Conservation (phyloP, 2,888 invertebrate species). For the Dromius quadrimaculatus region DNA sequence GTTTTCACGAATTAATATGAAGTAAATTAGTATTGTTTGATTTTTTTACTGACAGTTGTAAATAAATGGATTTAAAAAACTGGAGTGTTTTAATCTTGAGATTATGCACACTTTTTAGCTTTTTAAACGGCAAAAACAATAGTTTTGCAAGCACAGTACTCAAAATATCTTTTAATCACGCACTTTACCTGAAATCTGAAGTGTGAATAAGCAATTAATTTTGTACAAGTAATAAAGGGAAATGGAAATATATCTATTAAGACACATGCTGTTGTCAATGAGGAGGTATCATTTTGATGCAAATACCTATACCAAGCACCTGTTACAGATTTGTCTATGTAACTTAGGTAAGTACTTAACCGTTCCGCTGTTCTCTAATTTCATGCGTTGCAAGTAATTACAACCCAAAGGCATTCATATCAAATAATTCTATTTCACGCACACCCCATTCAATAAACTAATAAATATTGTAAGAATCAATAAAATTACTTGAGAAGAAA, state of each 20-base stretch:
- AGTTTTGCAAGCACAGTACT: no score
- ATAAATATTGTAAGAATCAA: no score
- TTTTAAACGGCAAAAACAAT: no score
- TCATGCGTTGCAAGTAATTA: conserved; percentile 38
- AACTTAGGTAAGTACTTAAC: conserved; percentile 34
- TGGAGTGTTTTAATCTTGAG: no score
- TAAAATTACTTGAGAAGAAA: no score
- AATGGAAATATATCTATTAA: not conserved
- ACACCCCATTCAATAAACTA: no score
- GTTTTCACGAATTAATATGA: no score
- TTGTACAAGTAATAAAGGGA: conserved; percentile 22
- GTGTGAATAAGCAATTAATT: not conserved
- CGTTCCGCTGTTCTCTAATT: conserved; percentile 45
- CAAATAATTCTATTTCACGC: conserved; percentile 33
- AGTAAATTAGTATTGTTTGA: no score
- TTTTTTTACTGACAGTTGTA: no score
- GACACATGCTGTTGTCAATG: conserved; percentile 12
- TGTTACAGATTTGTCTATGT: conserved; percentile 38
- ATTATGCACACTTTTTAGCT: no score
- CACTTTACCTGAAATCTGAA: not conserved
- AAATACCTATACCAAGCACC: conserved; percentile 30
- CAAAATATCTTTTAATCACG: no score
- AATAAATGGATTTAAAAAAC: no score
- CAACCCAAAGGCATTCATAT: conserved; percentile 32
- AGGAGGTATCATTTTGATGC: conserved; percentile 21